These are phyloP conservation scores for Diogma glabrata DNA, from an alignment of 2,888 invertebrate species.

Conservation along the genomic window DNA sequence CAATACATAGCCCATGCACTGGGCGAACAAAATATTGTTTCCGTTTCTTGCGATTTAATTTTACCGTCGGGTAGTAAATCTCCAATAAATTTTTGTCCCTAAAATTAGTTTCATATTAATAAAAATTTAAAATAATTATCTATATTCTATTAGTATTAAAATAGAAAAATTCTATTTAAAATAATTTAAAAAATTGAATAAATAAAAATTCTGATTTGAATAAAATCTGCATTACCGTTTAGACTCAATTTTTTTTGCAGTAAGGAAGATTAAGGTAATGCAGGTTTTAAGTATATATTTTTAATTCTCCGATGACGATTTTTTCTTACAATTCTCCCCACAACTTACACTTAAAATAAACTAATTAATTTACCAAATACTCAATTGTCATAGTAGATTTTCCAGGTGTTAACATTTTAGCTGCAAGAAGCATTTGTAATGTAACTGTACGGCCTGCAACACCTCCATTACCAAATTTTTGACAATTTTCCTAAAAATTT, in stretches of 20 bases:
- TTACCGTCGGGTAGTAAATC: slow-evolving; percentile 77
- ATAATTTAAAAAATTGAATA: too few relatives aligned
- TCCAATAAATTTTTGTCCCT: slow-evolving; percentile 83
- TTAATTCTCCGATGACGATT: too few relatives aligned
- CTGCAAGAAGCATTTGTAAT: slow-evolving; percentile 72
- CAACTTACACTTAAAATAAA: neutral
- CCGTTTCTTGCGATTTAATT: slow-evolving; percentile 79
- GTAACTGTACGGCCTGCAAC: slow-evolving; percentile 59
- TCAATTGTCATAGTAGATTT: slow-evolving; percentile 79
- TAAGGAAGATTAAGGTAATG: too few relatives aligned
- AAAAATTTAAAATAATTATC: neutral
- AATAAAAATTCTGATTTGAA: too few relatives aligned
- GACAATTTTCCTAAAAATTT: slow-evolving; percentile 24
- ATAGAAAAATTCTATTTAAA: slow-evolving; percentile 4
- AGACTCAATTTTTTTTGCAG: too few relatives aligned
- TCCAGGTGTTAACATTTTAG: slow-evolving; percentile 74
- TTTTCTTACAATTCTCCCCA: too few relatives aligned
- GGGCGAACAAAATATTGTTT: slow-evolving; percentile 76
- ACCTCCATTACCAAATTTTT: slow-evolving; percentile 27
- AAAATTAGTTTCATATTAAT: slow-evolving; percentile 23
- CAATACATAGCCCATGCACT: slow-evolving; percentile 91
- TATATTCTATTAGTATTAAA: too few relatives aligned
- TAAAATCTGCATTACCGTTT: too few relatives aligned
- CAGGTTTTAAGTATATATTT: too few relatives aligned
- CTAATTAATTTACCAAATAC: slow-evolving; percentile 52